Evolutionary conservation across 92 coral and sea anemone species (phyloP), one percentile per base, ranked within the genome.

Genomic region (Porites rus): DNA sequence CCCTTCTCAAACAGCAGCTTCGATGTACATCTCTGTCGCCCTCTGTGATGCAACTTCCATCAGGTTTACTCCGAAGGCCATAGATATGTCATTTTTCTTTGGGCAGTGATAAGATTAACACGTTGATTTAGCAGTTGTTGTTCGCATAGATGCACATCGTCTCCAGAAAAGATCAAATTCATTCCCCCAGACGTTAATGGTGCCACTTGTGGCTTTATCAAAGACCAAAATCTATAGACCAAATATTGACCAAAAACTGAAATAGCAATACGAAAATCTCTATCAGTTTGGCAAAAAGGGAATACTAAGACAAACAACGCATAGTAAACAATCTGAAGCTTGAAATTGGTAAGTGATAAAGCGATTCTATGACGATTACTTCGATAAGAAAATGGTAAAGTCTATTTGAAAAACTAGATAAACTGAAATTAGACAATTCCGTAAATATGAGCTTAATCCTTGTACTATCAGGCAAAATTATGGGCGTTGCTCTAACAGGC

Each of bases 101-200:
- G 79, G 89, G 46, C 84, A 86, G 54, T 86, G 84, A 21, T 74
- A 14, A 46, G 89, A 86, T 6, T 0, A 65, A n/a, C 89, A 86
- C 6, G 84, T 86, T 75, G 89, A 77, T 19, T 46, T 46, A 1
- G 64, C 75, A 21, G 84, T 0, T n/a, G 65, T 77, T 66, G 17
- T 38, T 3, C 67, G 69, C 3, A 78, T 51, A 64, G 81, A 74
- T n/a, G 11, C 58, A 51, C 69, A 68, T 10, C 84, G 54, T 19
- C 24, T 3, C 64, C 65, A 66, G 28, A 85, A 65, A 61, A 85
- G 61, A 21, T 85, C 89, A 8, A 63, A 64, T 51, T 85, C 83
- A 38, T 78, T 72, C 0, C 89, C 89, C 84, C 84, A 85, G 7
- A 85, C 84, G 70, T 85, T 54, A 31, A 85, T 9, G 17, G 77